Evolutionary conservation across 2,888 invertebrate genomes (phyloP), one percentile per base, ranked within the genome.

Genomic region (Antheraea yamamai): DNA sequence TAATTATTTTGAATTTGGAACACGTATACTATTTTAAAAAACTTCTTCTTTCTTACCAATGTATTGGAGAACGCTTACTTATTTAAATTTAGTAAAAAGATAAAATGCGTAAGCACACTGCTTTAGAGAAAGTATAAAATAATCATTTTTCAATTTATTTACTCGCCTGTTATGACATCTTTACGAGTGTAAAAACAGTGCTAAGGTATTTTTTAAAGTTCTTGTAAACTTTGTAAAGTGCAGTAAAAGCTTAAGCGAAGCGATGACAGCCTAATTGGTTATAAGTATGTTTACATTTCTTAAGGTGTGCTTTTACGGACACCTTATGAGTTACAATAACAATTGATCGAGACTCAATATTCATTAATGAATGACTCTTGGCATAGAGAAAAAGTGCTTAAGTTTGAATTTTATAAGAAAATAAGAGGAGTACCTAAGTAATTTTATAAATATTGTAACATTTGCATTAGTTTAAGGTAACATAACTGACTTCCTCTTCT

Each of bases 241-340:
- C 58, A 71, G 58, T 39, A 71, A 71, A 71, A 55, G 58, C 18
- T 39, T 58, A 64, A 26, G 51, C 23, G 55, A 52, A 70, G n/a
- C 30, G 74, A 39, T 70, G 74, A 70, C 39, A 39, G 71, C 12
- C 26, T 58, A 58, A 73, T 73, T 23, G 68, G 4, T 58, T 23
- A 23, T 30, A 64, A 73, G 73, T 70, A 58, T 71, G 74, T 73
- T 68, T 74, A 73, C 52, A 61, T 68, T 74, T 58, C 64, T 47
- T 39, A 8, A 74, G 58, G 55, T 71, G 58, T 55, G 74, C 20
- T 71, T 51, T 71, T 58, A 74, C 30, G 16, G 47, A 18, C 26
- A 20, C 52, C 55, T 70, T 39, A 74, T 39, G 30, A n/a, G 39
- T 70, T 70, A 70, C 68, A 35, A 74, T 74, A 74, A 68, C 39